Percentiles rank a stretch among this genome's conserved stretches.
Evolutionary conservation across 2,113 vertebrate genomes (phyloP).

Genomic region (Colius striatus): DNA sequence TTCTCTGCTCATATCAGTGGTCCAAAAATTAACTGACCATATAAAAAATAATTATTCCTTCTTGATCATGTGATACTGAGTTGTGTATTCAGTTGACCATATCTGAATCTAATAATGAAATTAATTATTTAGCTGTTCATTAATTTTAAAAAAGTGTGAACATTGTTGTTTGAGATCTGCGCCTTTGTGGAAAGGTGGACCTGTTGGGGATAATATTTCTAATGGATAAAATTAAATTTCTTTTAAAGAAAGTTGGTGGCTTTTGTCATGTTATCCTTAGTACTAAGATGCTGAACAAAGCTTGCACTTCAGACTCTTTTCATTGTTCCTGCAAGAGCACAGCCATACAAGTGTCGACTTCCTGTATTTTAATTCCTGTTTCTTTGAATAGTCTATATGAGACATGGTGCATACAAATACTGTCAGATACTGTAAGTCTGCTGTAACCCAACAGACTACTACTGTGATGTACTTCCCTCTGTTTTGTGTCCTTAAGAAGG

Average conservation of each 20-base stretch:
- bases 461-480: not conserved
- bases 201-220: conserved; percentile 69
- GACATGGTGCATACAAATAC: not conserved
- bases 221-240: conserved; percentile 76
- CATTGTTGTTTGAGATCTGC: conserved; percentile 19
- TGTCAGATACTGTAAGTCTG: not conserved
- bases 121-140: conserved; percentile 41
- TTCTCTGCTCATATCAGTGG: not conserved
- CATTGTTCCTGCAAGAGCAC: not conserved
- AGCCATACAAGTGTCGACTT: not conserved
- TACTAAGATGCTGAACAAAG: not conserved
- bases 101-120: conserved; percentile 18
- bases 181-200: conserved; percentile 45
- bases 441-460: not conserved
- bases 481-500: not conserved
- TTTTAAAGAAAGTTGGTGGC: conserved; percentile 66
- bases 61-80: not conserved
- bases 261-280: not conserved
- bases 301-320: not conserved
- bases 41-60: not conserved
- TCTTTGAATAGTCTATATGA: not conserved
- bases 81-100: not conserved
- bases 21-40: conserved; percentile 46
- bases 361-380: not conserved
- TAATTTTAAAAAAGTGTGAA: conserved; percentile 33